Base-by-base conservation (phyloP, 2,797 vertebrate species). In the Halcyon leucocephala region DNA sequence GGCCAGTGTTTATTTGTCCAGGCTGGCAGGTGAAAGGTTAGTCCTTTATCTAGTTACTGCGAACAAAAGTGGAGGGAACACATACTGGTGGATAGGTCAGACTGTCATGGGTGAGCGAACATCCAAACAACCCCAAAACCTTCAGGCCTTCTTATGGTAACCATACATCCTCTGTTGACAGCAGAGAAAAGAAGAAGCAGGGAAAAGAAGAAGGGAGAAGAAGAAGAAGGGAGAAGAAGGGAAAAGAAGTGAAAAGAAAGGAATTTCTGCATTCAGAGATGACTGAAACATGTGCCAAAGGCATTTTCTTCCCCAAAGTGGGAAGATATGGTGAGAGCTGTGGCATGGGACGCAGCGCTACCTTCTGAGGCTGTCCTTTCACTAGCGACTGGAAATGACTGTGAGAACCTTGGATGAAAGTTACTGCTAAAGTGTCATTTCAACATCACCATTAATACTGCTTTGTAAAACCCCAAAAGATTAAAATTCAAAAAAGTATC, bases 1-100 rank as follows among this genome's bases (percentile, higher is more conserved):
- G 33, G 60, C 57, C 69, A n/a, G 26, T 52, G 66, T 93, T 93
- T 95, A 92, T 96, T 96, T 95, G 93, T 84, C 65, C 88, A 90
- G 82, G 65, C 37, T 49, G 37, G 73, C 86, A 90, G 95, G 87
- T 13, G 15, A 96, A 95, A 97, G 54, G 55, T 92, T 85, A 93
- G 70, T 57, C 41, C 77, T 86, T 91, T 66, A 57, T 90, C 71
- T 64, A 82, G 62, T 76, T 80, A 82, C 64, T 55, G 33, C 6
- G 61, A 83, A 49, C 58, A 82, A 82, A 93, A 67, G 62, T 8
- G 0, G n/a, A 71, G 79, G 81, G 76, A 92, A 60, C 74, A 72
- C 52, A 17, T 35, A 87, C 1, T 3, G 89, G 57, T 3, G 0
- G 77, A 54, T 37, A 82, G 76, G 72, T 89, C 89, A 33, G 46